Evolutionary conservation across 2,797 vertebrate species (phyloP), one percentile per base, ranked within the genome.

Genomic region (Myoxocephalus aenaeus): DNA sequence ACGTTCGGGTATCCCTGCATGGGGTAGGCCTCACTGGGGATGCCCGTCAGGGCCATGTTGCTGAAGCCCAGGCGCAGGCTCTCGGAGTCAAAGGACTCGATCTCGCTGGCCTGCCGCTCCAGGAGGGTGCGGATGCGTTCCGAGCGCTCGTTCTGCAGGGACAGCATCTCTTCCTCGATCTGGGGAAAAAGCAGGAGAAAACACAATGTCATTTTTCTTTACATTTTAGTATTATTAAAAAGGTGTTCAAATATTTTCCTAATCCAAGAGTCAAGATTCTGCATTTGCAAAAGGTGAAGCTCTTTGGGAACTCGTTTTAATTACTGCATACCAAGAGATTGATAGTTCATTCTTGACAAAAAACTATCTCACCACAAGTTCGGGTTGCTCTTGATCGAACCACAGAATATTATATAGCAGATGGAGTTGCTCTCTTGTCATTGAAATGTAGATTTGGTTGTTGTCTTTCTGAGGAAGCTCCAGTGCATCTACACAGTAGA

Each of bases 121-220:
- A 98, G 92, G 69, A 98, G 95, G 58, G 95, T 96, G 65, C 97
- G 95, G 90, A 98, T 98, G n/a, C 96, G 95, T 71, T 97, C 97
- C 0, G 97, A 97, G 50, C 97, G 96, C 87, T 97, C 96, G 7
- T 96, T 97, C 90, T 97, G 96, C 84, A 98, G 92, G n/a, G 96
- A 93, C 84, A 97, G 87, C 96, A 97, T 97, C 91, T 98, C 97
- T 88, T 98, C 97, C 90, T 98, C 97, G 59, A 98, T 97, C 97
- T 98, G 68, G 36, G 53, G 34, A 22, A 34, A 42, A 36, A 51
- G 27, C 29, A 40, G 7, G 29, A 32, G 7, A 15, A 77, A 15
- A 77, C 32, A 57, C 2, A n/a, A 2, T 17, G 40, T 38, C 1
- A 51, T 17, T 53, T 59, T 17, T 25, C 3, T 56, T 50, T 25